Conservation (phyloP, 1,140 invertebrate species). For the Leptinotarsa texana region DNA sequence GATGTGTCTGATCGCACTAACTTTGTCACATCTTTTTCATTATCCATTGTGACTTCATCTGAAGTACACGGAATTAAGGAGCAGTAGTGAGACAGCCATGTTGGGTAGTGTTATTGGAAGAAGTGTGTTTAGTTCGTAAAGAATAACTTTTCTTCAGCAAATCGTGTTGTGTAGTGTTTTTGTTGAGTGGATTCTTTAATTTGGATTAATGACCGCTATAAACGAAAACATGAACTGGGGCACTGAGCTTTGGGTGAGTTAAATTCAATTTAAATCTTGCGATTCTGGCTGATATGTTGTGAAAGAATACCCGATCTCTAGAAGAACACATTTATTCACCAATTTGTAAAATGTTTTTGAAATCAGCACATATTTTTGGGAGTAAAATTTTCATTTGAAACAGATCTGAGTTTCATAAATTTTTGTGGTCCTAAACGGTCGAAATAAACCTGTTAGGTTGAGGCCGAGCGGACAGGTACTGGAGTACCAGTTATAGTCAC, state of each 20-base stretch:
- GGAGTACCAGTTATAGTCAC: slow-evolving; percentile 22
- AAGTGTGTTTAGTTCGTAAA: slow-evolving; percentile 39
- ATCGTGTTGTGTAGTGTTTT: slow-evolving; percentile 39
- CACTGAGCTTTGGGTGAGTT: slow-evolving; percentile 65
- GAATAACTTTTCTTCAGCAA: slow-evolving; percentile 11
- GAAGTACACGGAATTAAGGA: not conserved
- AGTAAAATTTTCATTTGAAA: no score
- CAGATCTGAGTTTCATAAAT: not conserved
- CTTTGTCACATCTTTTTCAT: slow-evolving; percentile 26
- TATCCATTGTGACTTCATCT: slow-evolving; percentile 15
- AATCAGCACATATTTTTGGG: no score
- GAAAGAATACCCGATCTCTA: no score
- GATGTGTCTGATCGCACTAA: slow-evolving; percentile 6
- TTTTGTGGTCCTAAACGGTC: slow-evolving; percentile 22
- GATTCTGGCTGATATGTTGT: no score
- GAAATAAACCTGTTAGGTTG: slow-evolving; percentile 18
- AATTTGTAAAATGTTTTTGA: no score
- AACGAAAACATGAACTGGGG: slow-evolving; percentile 63
- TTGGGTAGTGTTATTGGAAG: slow-evolving; percentile 46
- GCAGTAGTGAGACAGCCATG: slow-evolving; percentile 40
- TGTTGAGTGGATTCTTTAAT: slow-evolving; percentile 35
- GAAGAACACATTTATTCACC: no score
- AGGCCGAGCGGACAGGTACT: slow-evolving; percentile 21
- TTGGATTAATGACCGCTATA: slow-evolving; percentile 46
- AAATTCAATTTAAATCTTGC: not conserved